Evolutionary conservation across 2,888 invertebrate genomes (phyloP).

Genomic region (Agriopis aurantiaria): DNA sequence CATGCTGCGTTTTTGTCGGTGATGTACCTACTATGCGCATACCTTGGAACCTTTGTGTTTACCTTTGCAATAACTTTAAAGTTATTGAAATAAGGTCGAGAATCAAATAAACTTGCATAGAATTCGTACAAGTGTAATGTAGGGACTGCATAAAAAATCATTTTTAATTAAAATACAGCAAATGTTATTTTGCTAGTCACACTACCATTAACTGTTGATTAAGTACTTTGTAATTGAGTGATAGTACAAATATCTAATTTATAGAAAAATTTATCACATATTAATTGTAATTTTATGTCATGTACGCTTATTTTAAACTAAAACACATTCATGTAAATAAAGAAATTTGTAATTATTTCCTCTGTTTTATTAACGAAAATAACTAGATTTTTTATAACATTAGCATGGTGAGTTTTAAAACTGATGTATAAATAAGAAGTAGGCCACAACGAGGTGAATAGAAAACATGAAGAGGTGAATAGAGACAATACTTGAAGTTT

Average conservation of each 20-base stretch:
- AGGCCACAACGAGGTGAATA: background rate
- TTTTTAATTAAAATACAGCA: constrained; percentile 73
- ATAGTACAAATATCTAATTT: constrained; percentile 86
- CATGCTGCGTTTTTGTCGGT: too few relatives aligned
- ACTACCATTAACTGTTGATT: constrained; percentile 78
- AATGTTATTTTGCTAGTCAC: constrained; percentile 85
- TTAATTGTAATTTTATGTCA: constrained; percentile 85
- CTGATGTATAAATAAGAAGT: background rate
- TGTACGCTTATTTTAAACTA: constrained; percentile 86
- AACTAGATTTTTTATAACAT: background rate
- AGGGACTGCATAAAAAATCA: constrained; percentile 49
- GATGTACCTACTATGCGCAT: too few relatives aligned
- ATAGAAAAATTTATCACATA: constrained; percentile 84
- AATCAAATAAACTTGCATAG: too few relatives aligned
- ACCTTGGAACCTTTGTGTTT: too few relatives aligned
- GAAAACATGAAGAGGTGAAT: too few relatives aligned
- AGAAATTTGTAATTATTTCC: constrained; percentile 79
- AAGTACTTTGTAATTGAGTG: constrained; percentile 84
- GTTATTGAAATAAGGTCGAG: too few relatives aligned
- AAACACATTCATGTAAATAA: constrained; percentile 83
- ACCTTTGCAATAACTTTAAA: too few relatives aligned
- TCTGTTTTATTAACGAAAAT: constrained; percentile 58
- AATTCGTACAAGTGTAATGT: too few relatives aligned
- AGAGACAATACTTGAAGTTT: background rate
- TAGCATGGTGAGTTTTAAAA: background rate